Percentiles rank a stretch among this genome's conserved stretches.
phyloP scores from a whole-genome alignment of 35 echinoderm and acorn worm genomes.

The Eucidaris tribuloides region DNA sequence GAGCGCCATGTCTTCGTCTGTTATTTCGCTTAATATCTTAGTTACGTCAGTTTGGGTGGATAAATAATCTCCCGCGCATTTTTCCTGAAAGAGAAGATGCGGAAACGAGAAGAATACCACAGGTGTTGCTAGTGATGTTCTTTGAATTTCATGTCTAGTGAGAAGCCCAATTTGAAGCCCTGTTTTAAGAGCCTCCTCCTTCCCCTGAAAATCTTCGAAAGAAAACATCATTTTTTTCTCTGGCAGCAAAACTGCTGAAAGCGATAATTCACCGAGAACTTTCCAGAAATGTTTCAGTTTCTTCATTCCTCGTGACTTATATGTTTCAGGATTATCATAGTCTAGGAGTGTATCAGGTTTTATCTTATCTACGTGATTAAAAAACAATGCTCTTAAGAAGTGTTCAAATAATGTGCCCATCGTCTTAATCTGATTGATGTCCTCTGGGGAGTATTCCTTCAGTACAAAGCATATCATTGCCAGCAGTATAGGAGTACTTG shows the following conservation, averaged over 20 bases:
- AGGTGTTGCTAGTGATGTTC: background rate
- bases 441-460: constrained; percentile 5
- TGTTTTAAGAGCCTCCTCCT: background rate
- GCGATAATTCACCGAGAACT: constrained; percentile 3
- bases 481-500: background rate
- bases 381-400: background rate
- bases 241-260: background rate
- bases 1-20: background rate
- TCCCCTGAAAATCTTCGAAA: background rate
- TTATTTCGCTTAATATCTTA: background rate
- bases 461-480: constrained; percentile 6
- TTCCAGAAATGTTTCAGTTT: background rate
- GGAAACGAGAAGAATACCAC: constrained; percentile 9
- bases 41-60: background rate
- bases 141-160: background rate
- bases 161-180: background rate
- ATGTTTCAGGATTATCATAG: background rate
- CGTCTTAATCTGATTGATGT: background rate
- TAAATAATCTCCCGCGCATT: constrained; percentile 10
- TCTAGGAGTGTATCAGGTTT: too few species aligned
- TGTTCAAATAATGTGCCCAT: background rate
- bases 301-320: background rate
- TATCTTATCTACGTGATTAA: constrained; percentile 2
- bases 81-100: constrained; percentile 12
- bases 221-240: constrained; percentile 16